phyloP scores from a whole-genome alignment of 2,888 invertebrate genomes.

The Macrophya alboannulata region DNA sequence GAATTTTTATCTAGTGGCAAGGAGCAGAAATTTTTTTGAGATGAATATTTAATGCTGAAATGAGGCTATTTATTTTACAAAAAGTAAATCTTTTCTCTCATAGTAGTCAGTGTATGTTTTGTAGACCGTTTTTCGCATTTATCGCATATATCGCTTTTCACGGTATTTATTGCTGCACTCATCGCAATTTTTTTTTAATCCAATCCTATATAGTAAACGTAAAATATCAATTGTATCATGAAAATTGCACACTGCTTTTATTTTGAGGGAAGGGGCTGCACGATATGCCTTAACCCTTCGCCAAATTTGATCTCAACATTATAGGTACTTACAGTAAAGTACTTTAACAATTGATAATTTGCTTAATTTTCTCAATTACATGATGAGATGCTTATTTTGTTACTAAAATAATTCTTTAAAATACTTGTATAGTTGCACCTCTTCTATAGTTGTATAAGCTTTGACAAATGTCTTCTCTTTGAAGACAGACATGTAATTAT shows the following conservation, averaged over 20 bases:
- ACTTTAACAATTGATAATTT: neutral
- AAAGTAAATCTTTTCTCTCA: constrained; percentile 1
- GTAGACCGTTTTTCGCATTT: neutral
- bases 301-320: neutral
- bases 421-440: neutral
- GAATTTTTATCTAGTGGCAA: neutral
- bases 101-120: neutral
- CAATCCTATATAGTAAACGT: neutral
- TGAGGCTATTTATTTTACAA: neutral
- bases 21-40: neutral
- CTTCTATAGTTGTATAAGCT: constrained; percentile 9
- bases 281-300: neutral
- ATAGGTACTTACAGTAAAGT: neutral
- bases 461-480: constrained; percentile 26
- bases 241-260: neutral
- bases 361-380: neutral
- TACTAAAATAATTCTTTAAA: neutral
- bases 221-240: neutral
- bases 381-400: neutral
- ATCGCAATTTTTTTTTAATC: neutral
- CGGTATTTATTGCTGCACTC: constrained; percentile 1
- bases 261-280: neutral
- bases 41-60: neutral
- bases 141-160: constrained; percentile 8
- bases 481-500: constrained; percentile 13